Percentiles rank a stretch among this genome's conserved stretches.
These are phyloP conservation scores for Muntiacus muntjak DNA, from an alignment of 2,113 vertebrate genomes.

Conservation along the genomic window DNA sequence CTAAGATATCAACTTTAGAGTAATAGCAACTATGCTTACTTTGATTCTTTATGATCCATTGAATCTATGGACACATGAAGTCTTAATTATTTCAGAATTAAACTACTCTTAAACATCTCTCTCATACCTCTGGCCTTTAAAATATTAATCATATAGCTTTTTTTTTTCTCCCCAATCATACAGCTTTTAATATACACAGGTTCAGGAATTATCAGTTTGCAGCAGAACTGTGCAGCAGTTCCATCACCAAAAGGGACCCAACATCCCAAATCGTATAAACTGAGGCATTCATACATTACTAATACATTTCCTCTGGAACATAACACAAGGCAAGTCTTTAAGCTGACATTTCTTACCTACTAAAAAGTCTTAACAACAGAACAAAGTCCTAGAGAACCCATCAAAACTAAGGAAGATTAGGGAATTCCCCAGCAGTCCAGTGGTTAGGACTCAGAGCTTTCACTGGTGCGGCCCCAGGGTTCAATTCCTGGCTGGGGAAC, in stretches of 20 bases:
- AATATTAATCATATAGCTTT: neutral
- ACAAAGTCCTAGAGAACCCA: neutral
- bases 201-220: neutral
- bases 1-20: neutral
- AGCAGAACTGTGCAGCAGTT: neutral
- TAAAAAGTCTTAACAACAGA: conserved; percentile 23
- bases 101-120: neutral
- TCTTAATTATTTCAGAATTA: neutral
- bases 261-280: neutral
- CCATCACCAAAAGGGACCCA: neutral
- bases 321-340: conserved; percentile 27
- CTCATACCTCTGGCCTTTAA: neutral
- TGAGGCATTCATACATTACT: neutral
- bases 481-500: neutral
- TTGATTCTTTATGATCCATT: neutral
- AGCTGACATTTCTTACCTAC: conserved; percentile 65
- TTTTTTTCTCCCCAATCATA: neutral
- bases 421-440: neutral
- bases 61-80: accelerated
- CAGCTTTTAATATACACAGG: neutral
- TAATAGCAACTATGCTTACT: neutral
- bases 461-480: neutral
- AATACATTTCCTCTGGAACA: neutral
- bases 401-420: neutral
- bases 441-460: neutral